phyloP scores from a whole-genome alignment of 2,888 invertebrate species.

The Oeneis ivallda region DNA sequence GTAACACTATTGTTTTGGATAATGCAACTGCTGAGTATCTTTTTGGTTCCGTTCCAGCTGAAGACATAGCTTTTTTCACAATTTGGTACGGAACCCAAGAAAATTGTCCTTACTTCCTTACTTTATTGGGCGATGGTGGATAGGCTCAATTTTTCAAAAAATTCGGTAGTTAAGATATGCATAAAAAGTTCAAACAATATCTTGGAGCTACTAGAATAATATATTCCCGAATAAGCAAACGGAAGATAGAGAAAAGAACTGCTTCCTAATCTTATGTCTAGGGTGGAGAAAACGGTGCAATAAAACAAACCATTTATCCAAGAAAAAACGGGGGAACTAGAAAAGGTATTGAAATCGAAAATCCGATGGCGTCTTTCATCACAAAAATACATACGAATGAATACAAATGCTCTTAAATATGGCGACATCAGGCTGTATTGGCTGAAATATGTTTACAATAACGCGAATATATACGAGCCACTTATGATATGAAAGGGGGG shows the following conservation, averaged over 20 bases:
- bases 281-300: slow-evolving; percentile 23
- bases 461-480: slow-evolving; percentile 57
- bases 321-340: slow-evolving; percentile 27
- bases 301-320: slow-evolving; percentile 35
- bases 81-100: too few relatives aligned
- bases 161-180: too few relatives aligned
- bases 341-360: slow-evolving; percentile 43
- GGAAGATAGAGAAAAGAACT: background rate
- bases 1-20: too few relatives aligned
- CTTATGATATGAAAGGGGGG: slow-evolving; percentile 63
- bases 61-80: too few relatives aligned
- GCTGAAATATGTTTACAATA: slow-evolving; percentile 76
- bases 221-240: background rate
- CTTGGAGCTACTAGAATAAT: too few relatives aligned
- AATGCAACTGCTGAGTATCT: background rate
- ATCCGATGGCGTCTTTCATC: slow-evolving; percentile 40
- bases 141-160: too few relatives aligned
- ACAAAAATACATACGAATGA: slow-evolving; percentile 54
- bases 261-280: slow-evolving; percentile 23
- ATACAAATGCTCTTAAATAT: slow-evolving; percentile 61
- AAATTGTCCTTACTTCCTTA: too few relatives aligned
- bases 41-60: background rate
- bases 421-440: slow-evolving; percentile 55
- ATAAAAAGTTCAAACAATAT: too few relatives aligned
- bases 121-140: too few relatives aligned